Conservation (phyloP, 2,888 invertebrate species). For the Drosophila kokeensis region DNA sequence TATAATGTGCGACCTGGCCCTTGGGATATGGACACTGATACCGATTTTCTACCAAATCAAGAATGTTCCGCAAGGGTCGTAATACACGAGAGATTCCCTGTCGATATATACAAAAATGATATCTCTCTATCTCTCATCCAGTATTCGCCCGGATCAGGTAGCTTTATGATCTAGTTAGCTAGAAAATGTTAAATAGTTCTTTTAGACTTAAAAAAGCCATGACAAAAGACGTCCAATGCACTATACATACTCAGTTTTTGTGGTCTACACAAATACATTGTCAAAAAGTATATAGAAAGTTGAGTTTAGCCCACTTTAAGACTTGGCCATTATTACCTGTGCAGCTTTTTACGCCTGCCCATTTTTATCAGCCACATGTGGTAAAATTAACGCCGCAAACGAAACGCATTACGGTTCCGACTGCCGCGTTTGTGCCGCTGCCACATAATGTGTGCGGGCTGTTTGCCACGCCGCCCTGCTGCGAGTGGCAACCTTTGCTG, state of each 20-base stretch:
- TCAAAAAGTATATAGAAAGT: not conserved
- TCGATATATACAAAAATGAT: too few relatives aligned
- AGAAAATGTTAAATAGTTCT: not conserved
- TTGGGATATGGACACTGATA: conserved; percentile 30
- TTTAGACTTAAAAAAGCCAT: not conserved
- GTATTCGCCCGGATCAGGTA: too few relatives aligned
- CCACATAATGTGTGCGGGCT: conserved; percentile 26
- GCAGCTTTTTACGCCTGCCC: conserved; percentile 6
- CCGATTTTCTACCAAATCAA: conserved; percentile 24
- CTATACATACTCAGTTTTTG: not conserved
- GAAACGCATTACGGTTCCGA: conserved; percentile 58
- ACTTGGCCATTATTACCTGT: conserved; percentile 41
- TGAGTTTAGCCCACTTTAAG: conserved; percentile 17
- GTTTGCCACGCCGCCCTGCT: conserved; percentile 11
- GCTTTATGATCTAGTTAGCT: not conserved
- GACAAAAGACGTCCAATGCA: not conserved
- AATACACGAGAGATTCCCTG: not conserved
- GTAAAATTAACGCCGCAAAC: conserved; percentile 62
- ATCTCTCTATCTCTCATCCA: too few relatives aligned
- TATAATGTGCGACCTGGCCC: conserved; percentile 37
- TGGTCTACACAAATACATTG: not conserved
- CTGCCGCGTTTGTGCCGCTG: conserved; percentile 33
- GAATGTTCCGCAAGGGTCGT: not conserved
- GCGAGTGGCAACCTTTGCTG: conserved; percentile 25
- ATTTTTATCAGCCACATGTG: conserved; percentile 61